These are phyloP conservation scores for cattle (Bos taurus) DNA, from an alignment of 2,113 vertebrate genomes.

Conservation along the genomic window DNA sequence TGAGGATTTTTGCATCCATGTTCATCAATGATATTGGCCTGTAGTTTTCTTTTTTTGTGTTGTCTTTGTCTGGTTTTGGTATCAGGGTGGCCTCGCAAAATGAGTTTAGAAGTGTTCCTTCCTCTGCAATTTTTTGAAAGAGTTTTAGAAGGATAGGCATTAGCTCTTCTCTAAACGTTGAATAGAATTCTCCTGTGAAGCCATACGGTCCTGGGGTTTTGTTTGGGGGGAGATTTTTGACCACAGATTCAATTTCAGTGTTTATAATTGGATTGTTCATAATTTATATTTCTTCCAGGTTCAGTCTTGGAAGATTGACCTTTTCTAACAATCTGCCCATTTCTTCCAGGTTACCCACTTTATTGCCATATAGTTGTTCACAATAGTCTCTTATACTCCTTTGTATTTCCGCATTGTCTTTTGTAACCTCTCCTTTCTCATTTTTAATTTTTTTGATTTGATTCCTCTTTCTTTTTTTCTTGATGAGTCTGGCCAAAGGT, in stretches of 20 bases:
- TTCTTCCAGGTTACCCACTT: not conserved
- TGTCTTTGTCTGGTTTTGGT: not conserved
- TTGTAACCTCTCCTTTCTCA: not conserved
- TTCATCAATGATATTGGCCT: not conserved
- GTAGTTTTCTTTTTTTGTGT: not conserved
- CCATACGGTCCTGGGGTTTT: not conserved
- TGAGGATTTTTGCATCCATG: not conserved
- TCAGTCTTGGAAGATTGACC: not conserved
- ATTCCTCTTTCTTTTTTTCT: not conserved
- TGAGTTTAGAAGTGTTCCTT: not conserved
- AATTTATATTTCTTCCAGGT: rapidly evolving
- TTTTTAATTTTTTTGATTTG: not conserved
- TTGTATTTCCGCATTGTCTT: not conserved
- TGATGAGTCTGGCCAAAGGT: not conserved
- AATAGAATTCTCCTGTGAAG: not conserved
- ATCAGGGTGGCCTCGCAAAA: not conserved
- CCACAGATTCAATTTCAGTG: not conserved
- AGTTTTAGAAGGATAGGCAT: not conserved
- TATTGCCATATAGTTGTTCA: not conserved
- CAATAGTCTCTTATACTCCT: not conserved
- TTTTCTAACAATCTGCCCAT: not conserved
- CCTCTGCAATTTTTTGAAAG: not conserved
- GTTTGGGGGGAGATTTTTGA: not conserved
- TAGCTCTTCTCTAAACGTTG: not conserved
- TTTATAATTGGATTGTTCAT: not conserved